Evolutionary conservation across 2,888 invertebrate species (phyloP), one percentile per base, ranked within the genome.

Genomic region (Xestia rhomboidea): DNA sequence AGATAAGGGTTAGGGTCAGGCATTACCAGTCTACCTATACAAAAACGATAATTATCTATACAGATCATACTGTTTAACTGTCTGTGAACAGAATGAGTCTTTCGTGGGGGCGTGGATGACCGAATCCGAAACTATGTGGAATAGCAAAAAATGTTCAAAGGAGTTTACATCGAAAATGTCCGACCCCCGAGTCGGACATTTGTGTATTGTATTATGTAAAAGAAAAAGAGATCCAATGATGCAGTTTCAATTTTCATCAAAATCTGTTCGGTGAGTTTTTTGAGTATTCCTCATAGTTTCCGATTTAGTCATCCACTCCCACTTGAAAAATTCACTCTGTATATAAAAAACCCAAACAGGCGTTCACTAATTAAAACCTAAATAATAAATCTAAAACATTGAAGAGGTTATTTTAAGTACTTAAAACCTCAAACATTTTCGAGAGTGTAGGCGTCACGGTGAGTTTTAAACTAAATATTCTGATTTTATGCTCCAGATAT

Each of bases 401-500:
- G 15, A 62, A 57, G 21, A 27, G 49, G 27, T 30, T 66, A 82
- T 30, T 24, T 38, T 21, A 57, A 69, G 27, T 49, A 60, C 15
- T 66, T 49, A 64, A 51, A 69, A 68, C 57, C 30, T n/a, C 49
- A 63, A 67, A 49, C 24, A 57, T 62, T 54, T 67, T 49, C 1
- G 8, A 21, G n/a, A 60, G 30, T 51, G 69, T 54, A 34, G 66
- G 66, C 77, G 38, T 69, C 4, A 46, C 44, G n/a, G 30, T 83
- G 27, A 67, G 51, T 18, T 62, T 69, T 46, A 15, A 54, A 68
- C 15, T 5, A 62, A 69, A 60, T 69, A 70, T 77, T 34, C 11
- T 8, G 10, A 57, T 68, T 69, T 62, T 49, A 57, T 51, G 49
- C 38, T 62, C 21, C 46, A 79, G 76, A 79, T 54, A 63, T 72